Conservation (phyloP, 2,113 vertebrate species). For the Cephalopterus ornatus region DNA sequence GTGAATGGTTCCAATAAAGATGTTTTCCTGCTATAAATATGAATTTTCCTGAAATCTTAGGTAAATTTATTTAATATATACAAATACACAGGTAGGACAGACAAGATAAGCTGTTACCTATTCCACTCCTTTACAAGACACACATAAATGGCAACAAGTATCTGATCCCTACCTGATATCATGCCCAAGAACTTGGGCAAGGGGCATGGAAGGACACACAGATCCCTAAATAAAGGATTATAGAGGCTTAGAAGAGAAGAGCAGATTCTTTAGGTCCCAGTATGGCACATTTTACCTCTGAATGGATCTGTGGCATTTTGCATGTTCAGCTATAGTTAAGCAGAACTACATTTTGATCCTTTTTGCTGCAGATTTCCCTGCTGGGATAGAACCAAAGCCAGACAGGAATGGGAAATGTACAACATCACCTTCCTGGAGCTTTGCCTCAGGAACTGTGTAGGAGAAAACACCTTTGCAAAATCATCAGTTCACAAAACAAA, state of each 20-base stretch:
- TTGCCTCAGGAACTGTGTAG: neutral
- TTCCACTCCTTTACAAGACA: neutral
- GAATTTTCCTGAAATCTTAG: neutral
- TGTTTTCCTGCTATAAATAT: neutral
- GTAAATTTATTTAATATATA: neutral
- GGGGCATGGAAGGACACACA: accelerated
- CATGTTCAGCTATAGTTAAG: neutral
- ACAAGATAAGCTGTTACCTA: neutral
- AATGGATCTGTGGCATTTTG: neutral
- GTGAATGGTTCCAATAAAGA: neutral
- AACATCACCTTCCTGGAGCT: neutral
- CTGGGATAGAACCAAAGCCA: neutral
- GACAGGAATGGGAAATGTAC: neutral
- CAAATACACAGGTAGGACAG: neutral
- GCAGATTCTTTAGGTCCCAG: neutral
- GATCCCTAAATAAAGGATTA: neutral
- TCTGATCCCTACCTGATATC: neutral
- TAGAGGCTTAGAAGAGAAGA: neutral
- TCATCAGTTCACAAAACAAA: neutral
- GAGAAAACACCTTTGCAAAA: neutral
- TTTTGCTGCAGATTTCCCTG: neutral
- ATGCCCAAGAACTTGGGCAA: neutral
- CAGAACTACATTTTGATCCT: neutral
- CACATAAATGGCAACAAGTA: neutral
- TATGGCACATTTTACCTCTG: neutral